A percentile compares a stretch with the other conserved stretches of the same genome.
Evolutionary conservation across 2,888 invertebrate genomes (phyloP).

Genomic region (Eilema sororculum): DNA sequence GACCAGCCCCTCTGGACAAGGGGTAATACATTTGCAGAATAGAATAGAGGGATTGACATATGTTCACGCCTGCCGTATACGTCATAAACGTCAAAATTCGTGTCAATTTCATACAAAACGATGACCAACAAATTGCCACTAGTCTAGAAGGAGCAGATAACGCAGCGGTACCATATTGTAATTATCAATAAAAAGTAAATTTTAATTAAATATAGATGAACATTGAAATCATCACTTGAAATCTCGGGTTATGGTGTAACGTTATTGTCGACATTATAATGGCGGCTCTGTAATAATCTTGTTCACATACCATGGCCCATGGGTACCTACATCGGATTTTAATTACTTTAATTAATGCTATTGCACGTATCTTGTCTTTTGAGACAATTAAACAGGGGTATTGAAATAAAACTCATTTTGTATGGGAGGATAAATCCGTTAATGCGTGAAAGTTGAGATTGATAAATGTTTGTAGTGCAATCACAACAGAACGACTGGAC

Average conservation of each 20-base stretch:
- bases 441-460: too few species aligned
- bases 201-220: conserved; percentile 1
- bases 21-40: too few species aligned
- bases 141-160: background rate
- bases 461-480: too few species aligned
- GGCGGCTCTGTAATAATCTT: background rate
- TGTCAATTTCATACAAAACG: too few species aligned
- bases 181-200: background rate
- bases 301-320: background rate
- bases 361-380: background rate
- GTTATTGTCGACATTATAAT: background rate
- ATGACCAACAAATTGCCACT: too few species aligned
- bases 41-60: too few species aligned
- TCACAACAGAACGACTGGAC: too few species aligned
- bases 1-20: too few species aligned
- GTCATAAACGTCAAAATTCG: too few species aligned
- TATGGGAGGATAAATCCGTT: background rate
- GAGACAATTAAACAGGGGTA: background rate
- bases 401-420: background rate
- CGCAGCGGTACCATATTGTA: background rate
- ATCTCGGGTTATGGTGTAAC: background rate
- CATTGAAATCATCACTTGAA: background rate
- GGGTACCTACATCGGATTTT: background rate
- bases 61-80: too few species aligned
- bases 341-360: background rate